These are phyloP conservation scores for Hemiscyllium ocellatum DNA, from an alignment of 2,113 vertebrate genomes.

Conservation along the genomic window DNA sequence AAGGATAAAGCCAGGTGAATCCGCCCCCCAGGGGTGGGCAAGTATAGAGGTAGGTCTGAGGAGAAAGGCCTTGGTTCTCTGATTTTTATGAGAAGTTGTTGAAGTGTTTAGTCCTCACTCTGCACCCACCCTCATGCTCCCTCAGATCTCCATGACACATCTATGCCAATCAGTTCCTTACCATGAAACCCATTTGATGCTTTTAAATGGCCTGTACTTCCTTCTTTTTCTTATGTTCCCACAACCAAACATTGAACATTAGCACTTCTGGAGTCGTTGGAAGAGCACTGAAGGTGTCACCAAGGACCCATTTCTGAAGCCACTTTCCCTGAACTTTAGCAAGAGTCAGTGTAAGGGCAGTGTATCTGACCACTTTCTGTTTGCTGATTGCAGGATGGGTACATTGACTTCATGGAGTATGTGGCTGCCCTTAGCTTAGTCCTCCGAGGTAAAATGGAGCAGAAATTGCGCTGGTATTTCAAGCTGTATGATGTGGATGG, in stretches of 20 bases:
- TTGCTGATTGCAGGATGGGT: conserved; percentile 65
- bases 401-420: conserved; percentile 87
- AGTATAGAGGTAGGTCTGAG: background rate
- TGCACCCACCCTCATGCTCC: background rate
- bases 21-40: too few species aligned
- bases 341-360: background rate
- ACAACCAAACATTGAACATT: background rate
- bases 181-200: background rate
- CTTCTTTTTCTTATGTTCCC: background rate
- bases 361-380: background rate
- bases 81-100: background rate
- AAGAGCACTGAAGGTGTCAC: background rate
- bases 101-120: background rate
- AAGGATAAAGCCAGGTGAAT: background rate
- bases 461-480: conserved; percentile 88
- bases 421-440: conserved; percentile 83
- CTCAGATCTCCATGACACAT: background rate
- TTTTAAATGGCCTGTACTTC: background rate
- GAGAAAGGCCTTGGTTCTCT: background rate
- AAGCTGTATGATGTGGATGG: conserved; percentile 86
- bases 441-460: conserved; percentile 85
- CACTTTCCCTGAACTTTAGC: background rate
- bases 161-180: too few species aligned
- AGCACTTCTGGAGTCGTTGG: background rate
- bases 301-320: background rate